Percentiles rank a stretch among this genome's conserved stretches.
Evolutionary conservation across 2,888 invertebrate genomes (phyloP).

Genomic region (Oscheius sp.): DNA sequence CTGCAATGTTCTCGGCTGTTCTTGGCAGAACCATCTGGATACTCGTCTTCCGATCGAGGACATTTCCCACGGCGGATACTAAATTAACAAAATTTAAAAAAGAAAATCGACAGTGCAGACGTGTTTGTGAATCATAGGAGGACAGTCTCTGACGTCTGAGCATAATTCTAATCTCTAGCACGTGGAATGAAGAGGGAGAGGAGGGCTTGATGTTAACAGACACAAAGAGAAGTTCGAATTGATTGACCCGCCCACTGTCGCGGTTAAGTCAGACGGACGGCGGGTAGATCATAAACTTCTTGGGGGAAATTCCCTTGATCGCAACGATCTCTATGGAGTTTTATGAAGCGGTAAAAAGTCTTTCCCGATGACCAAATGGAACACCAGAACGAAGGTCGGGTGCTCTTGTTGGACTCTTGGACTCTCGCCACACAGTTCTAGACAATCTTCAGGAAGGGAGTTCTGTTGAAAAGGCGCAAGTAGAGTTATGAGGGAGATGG

Average conservation of each 20-base stretch:
- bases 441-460: too few relatives aligned
- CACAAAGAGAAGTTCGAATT: slow-evolving; percentile 1
- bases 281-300: too few relatives aligned
- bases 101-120: not conserved
- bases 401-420: too few relatives aligned
- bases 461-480: too few relatives aligned
- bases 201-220: too few relatives aligned
- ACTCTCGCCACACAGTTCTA: too few relatives aligned
- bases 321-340: not conserved
- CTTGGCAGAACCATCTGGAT: slow-evolving; percentile 56
- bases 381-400: too few relatives aligned
- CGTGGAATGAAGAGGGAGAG: not conserved
- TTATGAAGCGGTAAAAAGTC: not conserved
- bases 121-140: slow-evolving; percentile 18
- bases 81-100: not conserved
- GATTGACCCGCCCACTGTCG: slow-evolving; percentile 23
- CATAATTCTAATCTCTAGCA: not conserved
- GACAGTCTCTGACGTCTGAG: not conserved
- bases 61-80: slow-evolving; percentile 60
- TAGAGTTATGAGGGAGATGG: too few relatives aligned
- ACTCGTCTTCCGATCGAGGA: slow-evolving; percentile 52
- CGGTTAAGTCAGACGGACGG: not conserved
- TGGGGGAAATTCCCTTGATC: too few relatives aligned
- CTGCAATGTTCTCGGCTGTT: slow-evolving; percentile 56
- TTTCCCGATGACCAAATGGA: too few relatives aligned